Evolutionary conservation across 2,888 invertebrate species (phyloP), one percentile per base, ranked within the genome.

Genomic region (Melipona beecheii): DNA sequence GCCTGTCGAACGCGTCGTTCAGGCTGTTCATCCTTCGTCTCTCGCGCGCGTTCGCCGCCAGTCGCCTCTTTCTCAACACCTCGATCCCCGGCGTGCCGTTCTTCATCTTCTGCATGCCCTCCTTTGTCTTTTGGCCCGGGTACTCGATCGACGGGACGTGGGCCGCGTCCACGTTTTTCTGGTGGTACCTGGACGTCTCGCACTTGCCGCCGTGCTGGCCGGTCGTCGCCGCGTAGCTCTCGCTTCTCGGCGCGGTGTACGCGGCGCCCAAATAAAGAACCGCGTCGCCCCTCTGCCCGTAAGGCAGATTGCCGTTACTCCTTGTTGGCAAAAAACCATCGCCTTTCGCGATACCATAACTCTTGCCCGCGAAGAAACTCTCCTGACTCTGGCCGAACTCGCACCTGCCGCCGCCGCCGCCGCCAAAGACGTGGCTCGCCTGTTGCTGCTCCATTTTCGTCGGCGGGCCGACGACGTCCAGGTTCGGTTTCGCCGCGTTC

Each of bases 11-110:
- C 1, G 97, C 97, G 87, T 96, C 96, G 93, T 97, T 97, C 86
- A 97, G 94, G 90, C 96, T 96, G 93, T 96, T 96, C 97, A 97
- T 97, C 62, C 97, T 93, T 75, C 97, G 95, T 80, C 97, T 93
- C 93, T 97, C 97, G n/a, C 97, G 93, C 3, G 97, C 97, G 93
- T 97, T 97, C 0, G 97, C 97, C 5, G 97, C 97, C 75, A 97
- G 92, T 78, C 97, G 93, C 71, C 97, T 93, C 89, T 96, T 96
- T 91, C 95, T 95, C 92, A 96, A 93, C n/a, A 96, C 95, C 64
- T 95, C 95, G 79, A 93, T 89, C 2, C 93, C 93, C 13, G 93
- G 93, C 27, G 93, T 84, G 19, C 90, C 88, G 66, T 75, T 92
- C 78, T 93, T 93, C 0, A 91, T 87, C 78, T 92, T 92, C 65